These are phyloP conservation scores for Eriosoma lanigerum DNA, from an alignment of 1,140 invertebrate genomes.

Conservation along the genomic window DNA sequence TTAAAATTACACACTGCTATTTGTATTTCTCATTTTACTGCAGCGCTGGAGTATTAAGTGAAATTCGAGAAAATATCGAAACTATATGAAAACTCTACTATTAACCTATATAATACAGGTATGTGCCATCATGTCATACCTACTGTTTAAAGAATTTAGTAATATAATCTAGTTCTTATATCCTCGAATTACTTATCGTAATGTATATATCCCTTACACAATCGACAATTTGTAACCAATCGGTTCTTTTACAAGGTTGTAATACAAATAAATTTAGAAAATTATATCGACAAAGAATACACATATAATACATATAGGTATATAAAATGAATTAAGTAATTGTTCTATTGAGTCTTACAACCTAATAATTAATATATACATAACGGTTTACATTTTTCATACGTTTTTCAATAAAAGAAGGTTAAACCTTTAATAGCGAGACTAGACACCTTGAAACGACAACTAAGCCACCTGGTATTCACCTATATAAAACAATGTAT, in stretches of 20 bases:
- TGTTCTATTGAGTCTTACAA: not conserved
- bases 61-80: too few species aligned
- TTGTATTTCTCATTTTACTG: too few species aligned
- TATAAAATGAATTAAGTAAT: not conserved
- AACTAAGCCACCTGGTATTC: not conserved
- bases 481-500: conserved; percentile 13
- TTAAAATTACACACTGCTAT: too few species aligned
- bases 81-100: too few species aligned
- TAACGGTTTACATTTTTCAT: not conserved
- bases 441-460: conserved; percentile 19
- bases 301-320: not conserved
- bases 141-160: too few species aligned
- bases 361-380: not conserved
- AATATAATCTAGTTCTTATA: too few species aligned
- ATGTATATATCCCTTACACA: too few species aligned
- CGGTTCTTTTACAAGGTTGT: not conserved
- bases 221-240: not conserved
- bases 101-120: too few species aligned
- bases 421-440: conserved; percentile 22
- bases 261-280: not conserved
- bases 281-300: not conserved
- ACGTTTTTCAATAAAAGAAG: conserved; percentile 7
- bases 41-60: too few species aligned
- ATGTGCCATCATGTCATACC: too few species aligned
- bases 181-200: too few species aligned